Evolutionary conservation across 2,113 vertebrate species (phyloP), one percentile per base, ranked within the genome.

Genomic region (Sisor rabdophorus): DNA sequence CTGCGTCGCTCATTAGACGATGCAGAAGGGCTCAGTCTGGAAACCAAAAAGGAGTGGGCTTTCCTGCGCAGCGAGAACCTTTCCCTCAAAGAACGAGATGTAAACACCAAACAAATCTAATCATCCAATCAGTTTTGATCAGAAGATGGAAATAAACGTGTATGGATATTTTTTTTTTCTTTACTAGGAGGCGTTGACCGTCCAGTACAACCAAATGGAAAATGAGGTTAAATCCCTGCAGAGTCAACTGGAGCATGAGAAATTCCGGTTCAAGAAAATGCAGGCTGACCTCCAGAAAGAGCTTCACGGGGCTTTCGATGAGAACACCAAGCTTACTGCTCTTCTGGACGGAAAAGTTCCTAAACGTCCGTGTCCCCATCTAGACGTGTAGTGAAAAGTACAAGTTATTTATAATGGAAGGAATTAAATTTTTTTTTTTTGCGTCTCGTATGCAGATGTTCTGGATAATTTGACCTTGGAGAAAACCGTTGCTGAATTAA

Each of bases 31-130:
- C 22, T 98, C 83, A 92, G 92, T 53, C 85, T 92, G 67, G 95
- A 99, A 79, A 93, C 95, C 12, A 96, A 93, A 88, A 97, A 89
- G 81, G 93, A 98, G 65, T 93, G 95, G 89, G 93, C 97, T 26
- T 84, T 95, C 82, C 91, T 98, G 59, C 93, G 93, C 72, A 94
- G 87, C 80, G 92, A 93, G 78, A 96, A 95, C 63, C 74, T 92
- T 0, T 84, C 92, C 7, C 84, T 98, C n/a, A 93, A 93, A 77
- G 93, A 96, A 74, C 89, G 83, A 61, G 91, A 94, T 79, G 96
- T 92, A 76, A 87, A 87, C 65, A n/a, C 10, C 53, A 20, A 26
- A 1, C 2, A 1, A 0, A 5, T 26, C 22, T 26, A 15, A 11
- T 26, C 8, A 4, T 44, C 8, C 4, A 28, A 28, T 28, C 0